Conservation (phyloP, 1,140 invertebrate species). For the Augochlora pura region DNA sequence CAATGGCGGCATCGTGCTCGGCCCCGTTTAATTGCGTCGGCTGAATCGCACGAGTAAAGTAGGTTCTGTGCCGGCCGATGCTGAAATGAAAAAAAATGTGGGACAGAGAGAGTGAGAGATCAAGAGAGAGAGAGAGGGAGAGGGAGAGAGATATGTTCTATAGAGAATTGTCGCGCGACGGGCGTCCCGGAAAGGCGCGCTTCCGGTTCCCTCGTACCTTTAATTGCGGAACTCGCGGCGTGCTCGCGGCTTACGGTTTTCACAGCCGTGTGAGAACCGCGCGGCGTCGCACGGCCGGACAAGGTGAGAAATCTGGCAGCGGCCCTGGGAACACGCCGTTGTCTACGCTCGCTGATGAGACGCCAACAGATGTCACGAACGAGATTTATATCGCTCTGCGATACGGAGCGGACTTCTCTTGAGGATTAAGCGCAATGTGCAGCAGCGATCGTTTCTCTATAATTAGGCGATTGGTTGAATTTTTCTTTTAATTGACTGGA, state of each 20-base stretch:
- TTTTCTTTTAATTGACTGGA: no score
- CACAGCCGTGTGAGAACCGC: conserved; percentile 14
- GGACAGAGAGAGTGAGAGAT: no score
- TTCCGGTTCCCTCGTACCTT: conserved; percentile 21
- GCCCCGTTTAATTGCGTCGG: conserved; percentile 51
- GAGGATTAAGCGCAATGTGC: no score
- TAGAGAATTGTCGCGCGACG: not conserved
- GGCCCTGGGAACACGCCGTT: not conserved
- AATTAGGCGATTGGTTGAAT: no score
- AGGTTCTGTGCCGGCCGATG: conserved; percentile 1
- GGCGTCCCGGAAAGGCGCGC: conserved; percentile 29
- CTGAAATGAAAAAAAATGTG: not conserved
- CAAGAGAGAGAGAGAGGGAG: not conserved
- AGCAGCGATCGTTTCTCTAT: no score
- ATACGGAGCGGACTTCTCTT: no score
- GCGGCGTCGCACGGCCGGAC: not conserved
- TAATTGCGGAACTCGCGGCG: conserved; percentile 28
- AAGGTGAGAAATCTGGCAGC: not conserved
- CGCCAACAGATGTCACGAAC: not conserved
- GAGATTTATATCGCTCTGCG: not conserved
- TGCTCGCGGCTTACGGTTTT: conserved; percentile 6
- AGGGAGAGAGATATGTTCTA: conserved; percentile 6
- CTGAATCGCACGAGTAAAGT: conserved; percentile 30
- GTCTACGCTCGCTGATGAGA: not conserved
- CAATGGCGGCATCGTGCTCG: conserved; percentile 36